These are phyloP conservation scores for Ctenoplectra terminalis DNA, from an alignment of 1,140 invertebrate genomes.

Conservation along the genomic window DNA sequence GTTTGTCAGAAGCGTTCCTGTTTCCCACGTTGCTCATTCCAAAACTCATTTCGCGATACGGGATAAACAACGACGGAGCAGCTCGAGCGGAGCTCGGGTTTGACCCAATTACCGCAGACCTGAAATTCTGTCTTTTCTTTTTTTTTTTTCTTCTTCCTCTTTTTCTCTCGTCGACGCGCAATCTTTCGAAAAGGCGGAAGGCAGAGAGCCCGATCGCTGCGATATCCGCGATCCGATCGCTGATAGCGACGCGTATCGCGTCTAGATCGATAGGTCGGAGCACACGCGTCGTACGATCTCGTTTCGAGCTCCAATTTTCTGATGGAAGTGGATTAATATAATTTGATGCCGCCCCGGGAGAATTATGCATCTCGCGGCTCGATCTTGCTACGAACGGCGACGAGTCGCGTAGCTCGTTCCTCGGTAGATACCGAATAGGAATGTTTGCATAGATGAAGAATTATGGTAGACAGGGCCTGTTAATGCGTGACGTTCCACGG, in stretches of 20 bases:
- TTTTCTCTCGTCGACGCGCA: too few species aligned
- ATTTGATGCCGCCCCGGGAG: slow-evolving; percentile 62
- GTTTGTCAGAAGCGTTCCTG: neutral
- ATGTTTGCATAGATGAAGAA: neutral
- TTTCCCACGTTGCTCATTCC: slow-evolving; percentile 21
- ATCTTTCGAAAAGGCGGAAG: neutral
- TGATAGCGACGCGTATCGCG: slow-evolving; percentile 34
- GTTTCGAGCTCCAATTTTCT: slow-evolving; percentile 60
- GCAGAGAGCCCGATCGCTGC: neutral
- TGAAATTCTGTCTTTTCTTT: neutral
- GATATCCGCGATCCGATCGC: slow-evolving; percentile 16
- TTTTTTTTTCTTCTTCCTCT: too few species aligned
- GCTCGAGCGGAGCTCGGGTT: neutral
- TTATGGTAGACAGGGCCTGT: neutral
- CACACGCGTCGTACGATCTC: slow-evolving; percentile 16
- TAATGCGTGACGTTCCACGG: neutral
- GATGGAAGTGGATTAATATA: slow-evolving; percentile 69
- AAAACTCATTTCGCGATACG: slow-evolving; percentile 62
- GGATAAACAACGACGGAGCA: slow-evolving; percentile 53
- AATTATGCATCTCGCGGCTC: slow-evolving; percentile 59
- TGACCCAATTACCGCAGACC: slow-evolving; percentile 52
- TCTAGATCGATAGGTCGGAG: slow-evolving; percentile 40
- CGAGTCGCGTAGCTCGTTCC: neutral
- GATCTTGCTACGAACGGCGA: slow-evolving; percentile 41
- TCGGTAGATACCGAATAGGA: neutral